Conservation (phyloP, 2,888 invertebrate genomes). For the Meta bourneti region DNA sequence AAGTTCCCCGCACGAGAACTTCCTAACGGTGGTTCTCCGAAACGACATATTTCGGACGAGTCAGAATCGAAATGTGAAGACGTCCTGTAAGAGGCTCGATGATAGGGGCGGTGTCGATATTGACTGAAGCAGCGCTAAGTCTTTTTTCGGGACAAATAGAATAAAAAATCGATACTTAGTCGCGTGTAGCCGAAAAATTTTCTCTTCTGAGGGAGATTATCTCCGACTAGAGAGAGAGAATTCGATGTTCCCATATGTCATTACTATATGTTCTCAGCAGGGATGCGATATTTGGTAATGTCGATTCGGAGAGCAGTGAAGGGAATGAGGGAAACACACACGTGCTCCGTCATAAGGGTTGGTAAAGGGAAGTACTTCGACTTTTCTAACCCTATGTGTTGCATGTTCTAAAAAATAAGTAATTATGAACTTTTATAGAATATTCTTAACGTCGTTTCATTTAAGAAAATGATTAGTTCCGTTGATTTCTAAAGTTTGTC, state of each 20-base stretch:
- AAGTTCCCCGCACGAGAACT: constrained; percentile 13
- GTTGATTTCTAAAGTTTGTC: no score
- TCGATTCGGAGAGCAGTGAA: neutral
- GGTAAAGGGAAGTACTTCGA: no score
- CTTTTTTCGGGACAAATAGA: constrained; percentile 21
- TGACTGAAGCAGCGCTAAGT: constrained; percentile 32
- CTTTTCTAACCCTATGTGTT: no score
- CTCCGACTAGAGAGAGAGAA: neutral
- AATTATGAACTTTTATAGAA: no score
- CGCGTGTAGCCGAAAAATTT: constrained; percentile 15
- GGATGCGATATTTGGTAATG: constrained; percentile 17
- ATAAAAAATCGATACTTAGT: constrained; percentile 39
- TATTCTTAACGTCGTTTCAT: no score
- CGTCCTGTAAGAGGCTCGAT: neutral
- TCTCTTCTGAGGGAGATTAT: constrained; percentile 18
- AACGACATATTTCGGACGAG: neutral
- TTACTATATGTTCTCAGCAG: constrained; percentile 12
- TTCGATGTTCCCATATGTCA: constrained; percentile 24
- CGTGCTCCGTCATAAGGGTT: no score
- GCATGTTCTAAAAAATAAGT: no score
- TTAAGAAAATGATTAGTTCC: no score
- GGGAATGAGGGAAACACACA: neutral
- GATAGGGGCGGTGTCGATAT: neutral
- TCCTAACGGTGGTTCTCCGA: neutral
- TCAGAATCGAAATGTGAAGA: constrained; percentile 1